Evolutionary conservation across 2,888 invertebrate species (phyloP).

Genomic region (Apocheima hispidaria): DNA sequence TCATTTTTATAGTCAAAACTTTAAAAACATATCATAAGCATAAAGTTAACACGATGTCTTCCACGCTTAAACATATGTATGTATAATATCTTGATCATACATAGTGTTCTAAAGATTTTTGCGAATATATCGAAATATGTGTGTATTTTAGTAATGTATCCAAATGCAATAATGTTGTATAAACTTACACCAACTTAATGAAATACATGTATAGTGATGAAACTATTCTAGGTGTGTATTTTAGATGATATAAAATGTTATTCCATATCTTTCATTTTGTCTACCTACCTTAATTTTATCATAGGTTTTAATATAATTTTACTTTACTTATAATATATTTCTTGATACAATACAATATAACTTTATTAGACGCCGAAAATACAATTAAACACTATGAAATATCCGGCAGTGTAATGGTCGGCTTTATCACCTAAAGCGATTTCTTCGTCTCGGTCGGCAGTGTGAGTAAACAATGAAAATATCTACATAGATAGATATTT

Average conservation of each 20-base stretch:
- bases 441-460: too few species aligned
- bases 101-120: conserved; percentile 4
- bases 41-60: conserved; percentile 25
- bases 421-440: too few species aligned
- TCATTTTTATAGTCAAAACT: conserved; percentile 31
- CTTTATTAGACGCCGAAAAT: too few species aligned
- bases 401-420: too few species aligned
- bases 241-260: conserved; percentile 84
- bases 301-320: too few species aligned
- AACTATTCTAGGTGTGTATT: conserved; percentile 83
- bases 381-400: too few species aligned
- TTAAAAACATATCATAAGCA: conserved; percentile 16
- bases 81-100: neutral
- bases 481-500: too few species aligned
- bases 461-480: too few species aligned
- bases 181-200: conserved; percentile 63
- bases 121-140: conserved; percentile 27
- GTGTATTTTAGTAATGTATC: conserved; percentile 69
- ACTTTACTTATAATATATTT: too few species aligned
- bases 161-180: conserved; percentile 82
- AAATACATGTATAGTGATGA: conserved; percentile 78
- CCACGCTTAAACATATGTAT: conserved; percentile 21
- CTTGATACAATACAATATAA: too few species aligned
- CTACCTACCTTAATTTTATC: neutral
- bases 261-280: conserved; percentile 65